Evolutionary conservation across 2,113 vertebrate genomes (phyloP).

Genomic region (Cyanoderma ruficeps): DNA sequence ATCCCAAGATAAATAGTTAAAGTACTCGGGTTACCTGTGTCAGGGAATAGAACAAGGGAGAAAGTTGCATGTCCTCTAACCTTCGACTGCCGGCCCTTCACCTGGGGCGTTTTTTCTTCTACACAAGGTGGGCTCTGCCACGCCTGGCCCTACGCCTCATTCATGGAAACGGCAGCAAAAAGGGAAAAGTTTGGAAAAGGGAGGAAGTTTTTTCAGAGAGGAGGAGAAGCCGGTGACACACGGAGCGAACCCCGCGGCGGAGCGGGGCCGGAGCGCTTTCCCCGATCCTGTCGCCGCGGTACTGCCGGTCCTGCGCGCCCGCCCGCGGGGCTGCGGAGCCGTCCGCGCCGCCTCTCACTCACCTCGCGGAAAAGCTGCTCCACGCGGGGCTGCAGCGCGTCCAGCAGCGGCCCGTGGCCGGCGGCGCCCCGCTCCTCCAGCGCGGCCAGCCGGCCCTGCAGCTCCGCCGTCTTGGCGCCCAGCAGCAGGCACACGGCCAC

Average conservation of each 20-base stretch:
- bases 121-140: not conserved
- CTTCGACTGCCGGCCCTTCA: fast-evolving
- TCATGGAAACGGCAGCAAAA: fast-evolving
- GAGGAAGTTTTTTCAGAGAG: fast-evolving
- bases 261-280: not conserved
- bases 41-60: not conserved
- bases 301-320: not conserved
- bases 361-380: constrained; percentile 86
- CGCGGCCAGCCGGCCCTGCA: constrained; percentile 82
- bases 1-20: not conserved
- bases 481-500: constrained; percentile 85
- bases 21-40: not conserved
- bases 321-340: not conserved
- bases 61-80: not conserved
- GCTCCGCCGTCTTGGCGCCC: constrained; percentile 81
- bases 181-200: not conserved
- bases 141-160: not conserved
- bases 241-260: not conserved
- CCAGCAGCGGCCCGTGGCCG: constrained; percentile 65
- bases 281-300: fast-evolving
- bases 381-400: constrained; percentile 78
- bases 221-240: not conserved
- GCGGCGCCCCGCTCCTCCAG: constrained; percentile 77
- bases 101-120: not conserved
- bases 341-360: constrained; percentile 29